Evolutionary conservation across 2,113 vertebrate species (phyloP).

Genomic region (Syngnathus floridae): DNA sequence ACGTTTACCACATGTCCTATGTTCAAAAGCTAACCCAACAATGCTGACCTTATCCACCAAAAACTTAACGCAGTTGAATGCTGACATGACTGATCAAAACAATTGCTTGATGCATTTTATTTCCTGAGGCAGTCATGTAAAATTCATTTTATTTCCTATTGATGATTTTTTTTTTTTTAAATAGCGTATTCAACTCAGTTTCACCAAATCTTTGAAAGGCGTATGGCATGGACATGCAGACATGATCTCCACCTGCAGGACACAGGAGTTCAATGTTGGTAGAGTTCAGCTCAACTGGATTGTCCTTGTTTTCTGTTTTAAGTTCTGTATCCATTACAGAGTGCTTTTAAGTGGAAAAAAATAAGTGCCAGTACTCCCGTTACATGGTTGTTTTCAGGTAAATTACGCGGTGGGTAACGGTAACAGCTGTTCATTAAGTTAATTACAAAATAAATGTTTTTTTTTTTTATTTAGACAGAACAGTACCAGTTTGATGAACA

Average conservation of each 20-base stretch:
- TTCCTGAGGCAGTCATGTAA: background rate
- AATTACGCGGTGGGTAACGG: no score
- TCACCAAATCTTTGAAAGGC: background rate
- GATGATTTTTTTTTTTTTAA: background rate
- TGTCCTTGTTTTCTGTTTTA: background rate
- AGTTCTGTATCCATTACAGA: background rate
- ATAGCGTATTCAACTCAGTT: background rate
- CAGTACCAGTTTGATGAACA: no score
- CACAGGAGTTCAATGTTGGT: background rate
- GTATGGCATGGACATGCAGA: background rate
- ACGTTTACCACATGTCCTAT: no score
- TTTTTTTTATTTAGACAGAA: no score
- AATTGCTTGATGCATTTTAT: background rate
- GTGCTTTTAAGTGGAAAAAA: no score
- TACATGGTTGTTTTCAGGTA: no score
- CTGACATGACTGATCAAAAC: background rate
- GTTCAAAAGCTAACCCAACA: conserved; percentile 1
- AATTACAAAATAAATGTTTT: no score
- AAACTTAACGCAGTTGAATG: background rate
- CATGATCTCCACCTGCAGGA: background rate
- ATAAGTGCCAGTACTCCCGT: no score
- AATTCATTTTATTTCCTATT: background rate
- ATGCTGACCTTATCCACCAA: no score
- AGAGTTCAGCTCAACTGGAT: background rate
- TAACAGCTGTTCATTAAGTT: no score